Evolutionary conservation across 35 echinoderm and acorn worm genomes (phyloP), one percentile per base, ranked within the genome.

Genomic region (Ptychodera flava): DNA sequence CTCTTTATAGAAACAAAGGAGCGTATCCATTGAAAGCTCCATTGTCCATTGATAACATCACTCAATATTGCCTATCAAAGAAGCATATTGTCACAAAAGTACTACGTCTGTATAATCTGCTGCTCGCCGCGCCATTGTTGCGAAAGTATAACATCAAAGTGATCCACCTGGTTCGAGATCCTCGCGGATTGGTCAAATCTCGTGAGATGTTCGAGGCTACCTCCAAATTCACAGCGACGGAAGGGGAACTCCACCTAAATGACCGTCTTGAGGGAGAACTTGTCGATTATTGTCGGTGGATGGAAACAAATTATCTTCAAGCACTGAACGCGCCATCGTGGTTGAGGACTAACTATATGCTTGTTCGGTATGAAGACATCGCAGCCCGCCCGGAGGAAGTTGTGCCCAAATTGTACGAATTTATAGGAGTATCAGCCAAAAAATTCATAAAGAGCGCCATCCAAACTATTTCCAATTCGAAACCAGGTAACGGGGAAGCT

Each of bases 341-440:
- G 82, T 36, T 83, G 33, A 36, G 28, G 37, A 36, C n/a, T 0
- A 83, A 83, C 1, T 83, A 83, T 28, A 34, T 36, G 16, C 1
- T 83, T 0, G 82, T 83, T 30, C 35, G 82, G 31, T 83, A 83
- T 30, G 82, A 83, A 83, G 82, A 83, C 28, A 83, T 83, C 37
- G 82, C 35, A 14, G 37, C 30, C 33, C 82, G 37, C 30, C 82
- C 82, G 34, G 33, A 36, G 6, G 29, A 34, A 37, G 82, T 36
- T 15, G 82, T 36, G 1, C 82, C 34, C 16, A 36, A 83, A 37
- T 30, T 83, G 33, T 83, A 83, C 35, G 37, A 83, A 37, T 83
- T 83, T 30, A 36, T 83, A 6, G 82, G 82, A 37, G 16, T 83
- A n/a, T 36, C 82, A 22, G 22, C 45, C 22, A 22, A 64, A 12